Evolutionary conservation across 2,113 vertebrate genomes (phyloP), one percentile per base, ranked within the genome.

Genomic region (Trinectes maculatus): DNA sequence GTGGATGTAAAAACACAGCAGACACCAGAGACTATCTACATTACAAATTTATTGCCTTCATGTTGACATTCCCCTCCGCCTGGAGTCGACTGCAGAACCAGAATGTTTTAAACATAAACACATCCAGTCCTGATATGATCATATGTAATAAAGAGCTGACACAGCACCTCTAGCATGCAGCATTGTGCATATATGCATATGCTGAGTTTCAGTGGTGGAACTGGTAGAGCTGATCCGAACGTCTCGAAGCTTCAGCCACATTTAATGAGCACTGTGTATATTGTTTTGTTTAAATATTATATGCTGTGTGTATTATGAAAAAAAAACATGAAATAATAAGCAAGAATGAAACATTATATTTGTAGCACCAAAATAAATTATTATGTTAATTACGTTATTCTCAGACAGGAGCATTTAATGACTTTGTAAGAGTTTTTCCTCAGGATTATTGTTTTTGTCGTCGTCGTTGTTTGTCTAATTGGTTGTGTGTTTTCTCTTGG

Each of bases 61-160:
- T 57, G 43, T 64, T 60, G 49, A 64, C n/a, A 36, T 63, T 74
- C 60, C 37, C 22, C 22, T 49, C 33, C 22, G 29, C 28, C 40
- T 16, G 16, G 6, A 51, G 31, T 47, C 34, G 21, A 37, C 44
- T 22, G 24, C 1, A 29, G 24, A 40, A 60, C 39, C 24, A 19
- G 21, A 70, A 60, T 12, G 21, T 33, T 4, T 44, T 16, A 60
- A 46, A 34, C 9, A 18, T 1, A 25, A 2, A 29, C 39, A 40
- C 26, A 37, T 21, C 15, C 22, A 13, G 29, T 15, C 3, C 29
- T 43, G 24, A 26, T 54, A 34, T 26, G 28, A 19, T 28, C 5
- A 4, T 19, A 36, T 42, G 55, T 33, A 54, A 29, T 16, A 22
- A 7, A 16, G 68, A 21, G 63, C 71, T 74, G 71, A 67, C 40